Evolutionary conservation across 2,888 invertebrate genomes (phyloP).

Genomic region (Spatulosminthurus flaviceps): DNA sequence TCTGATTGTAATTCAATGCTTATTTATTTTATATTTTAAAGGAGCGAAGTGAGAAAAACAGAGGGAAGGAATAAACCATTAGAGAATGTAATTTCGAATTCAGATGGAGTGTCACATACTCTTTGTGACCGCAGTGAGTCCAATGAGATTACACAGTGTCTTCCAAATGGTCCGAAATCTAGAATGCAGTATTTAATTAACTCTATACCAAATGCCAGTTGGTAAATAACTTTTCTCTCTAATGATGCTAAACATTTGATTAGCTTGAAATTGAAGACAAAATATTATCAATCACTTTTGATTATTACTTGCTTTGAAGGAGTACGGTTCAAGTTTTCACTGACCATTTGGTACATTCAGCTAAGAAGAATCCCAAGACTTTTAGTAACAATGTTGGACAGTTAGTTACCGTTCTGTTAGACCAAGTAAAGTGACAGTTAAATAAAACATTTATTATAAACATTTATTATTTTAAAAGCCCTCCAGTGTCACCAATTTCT

Average conservation of each 20-base stretch:
- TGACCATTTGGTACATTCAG: constrained; percentile 9
- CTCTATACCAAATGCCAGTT: constrained; percentile 26
- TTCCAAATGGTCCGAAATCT: constrained; percentile 11
- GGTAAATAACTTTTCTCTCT: too few relatives aligned
- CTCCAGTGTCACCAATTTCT: not conserved
- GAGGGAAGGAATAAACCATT: constrained; percentile 1
- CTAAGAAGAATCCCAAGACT: constrained; percentile 41
- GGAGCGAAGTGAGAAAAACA: constrained; percentile 23
- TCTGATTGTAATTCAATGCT: too few relatives aligned
- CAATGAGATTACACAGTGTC: not conserved
- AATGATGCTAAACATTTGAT: too few relatives aligned
- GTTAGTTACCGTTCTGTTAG: constrained; percentile 15
- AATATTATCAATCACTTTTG: too few relatives aligned
- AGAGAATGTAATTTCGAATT: not conserved
- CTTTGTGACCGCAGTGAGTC: not conserved
- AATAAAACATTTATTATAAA: too few relatives aligned
- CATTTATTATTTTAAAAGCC: too few relatives aligned
- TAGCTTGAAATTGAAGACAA: not conserved
- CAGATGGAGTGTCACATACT: not conserved
- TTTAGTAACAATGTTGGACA: not conserved
- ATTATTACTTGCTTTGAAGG: too few relatives aligned
- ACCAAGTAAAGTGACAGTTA: constrained; percentile 5
- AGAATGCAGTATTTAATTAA: constrained; percentile 37
- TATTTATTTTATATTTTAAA: not conserved
- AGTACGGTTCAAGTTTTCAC: constrained; percentile 39